Conservation (phyloP, 2,888 invertebrate species). For the Ferdinandea cuprea region DNA sequence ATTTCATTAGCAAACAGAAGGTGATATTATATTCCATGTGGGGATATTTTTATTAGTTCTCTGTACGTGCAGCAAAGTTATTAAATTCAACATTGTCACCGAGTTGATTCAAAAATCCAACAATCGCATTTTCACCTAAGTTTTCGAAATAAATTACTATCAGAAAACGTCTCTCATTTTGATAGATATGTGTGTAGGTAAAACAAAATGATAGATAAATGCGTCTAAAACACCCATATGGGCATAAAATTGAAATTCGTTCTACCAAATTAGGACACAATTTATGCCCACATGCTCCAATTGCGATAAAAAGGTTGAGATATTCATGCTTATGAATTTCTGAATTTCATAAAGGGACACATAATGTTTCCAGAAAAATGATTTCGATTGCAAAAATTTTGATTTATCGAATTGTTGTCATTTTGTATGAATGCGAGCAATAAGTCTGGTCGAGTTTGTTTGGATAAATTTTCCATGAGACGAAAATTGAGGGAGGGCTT, state of each 20-base stretch:
- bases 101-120: no score
- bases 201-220: no score
- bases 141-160: no score
- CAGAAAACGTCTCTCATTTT: no score
- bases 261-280: not conserved
- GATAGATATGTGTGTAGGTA: no score
- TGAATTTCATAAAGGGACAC: not conserved
- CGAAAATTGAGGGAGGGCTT: not conserved
- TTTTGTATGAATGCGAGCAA: not conserved
- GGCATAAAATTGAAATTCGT: not conserved
- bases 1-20: not conserved
- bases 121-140: no score
- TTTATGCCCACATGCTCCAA: not conserved
- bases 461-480: not conserved
- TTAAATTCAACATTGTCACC: not conserved
- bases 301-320: not conserved
- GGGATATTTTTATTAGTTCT: not conserved
- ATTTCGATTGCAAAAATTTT: not conserved
- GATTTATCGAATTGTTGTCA: constrained; percentile 5
- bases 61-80: not conserved
- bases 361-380: not conserved
- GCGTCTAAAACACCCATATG: not conserved
- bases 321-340: constrained; percentile 9
- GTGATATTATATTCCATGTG: constrained; percentile 1
- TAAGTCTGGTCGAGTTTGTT: not conserved